phyloP scores from a whole-genome alignment of 2,797 vertebrate species.

The Dryobates pubescens region DNA sequence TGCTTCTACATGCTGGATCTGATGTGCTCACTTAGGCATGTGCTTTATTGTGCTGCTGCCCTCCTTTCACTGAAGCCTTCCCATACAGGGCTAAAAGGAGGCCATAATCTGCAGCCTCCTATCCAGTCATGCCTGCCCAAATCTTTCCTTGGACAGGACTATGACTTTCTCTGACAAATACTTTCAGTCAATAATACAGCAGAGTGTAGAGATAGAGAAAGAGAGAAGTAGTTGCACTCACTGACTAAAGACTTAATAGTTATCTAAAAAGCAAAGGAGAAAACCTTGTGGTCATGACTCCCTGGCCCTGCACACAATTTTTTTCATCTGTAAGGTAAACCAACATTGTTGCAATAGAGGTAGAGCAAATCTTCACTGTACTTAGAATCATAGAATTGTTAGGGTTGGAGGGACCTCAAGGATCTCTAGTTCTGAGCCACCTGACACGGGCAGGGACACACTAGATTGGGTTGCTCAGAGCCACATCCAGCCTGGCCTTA shows the following conservation, averaged over 20 bases:
- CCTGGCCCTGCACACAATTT: background rate
- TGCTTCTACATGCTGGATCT: fast-evolving
- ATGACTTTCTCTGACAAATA: conserved; percentile 28
- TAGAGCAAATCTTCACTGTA: background rate
- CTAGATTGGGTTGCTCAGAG: too few species aligned
- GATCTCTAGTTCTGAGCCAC: too few species aligned
- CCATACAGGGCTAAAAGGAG: background rate
- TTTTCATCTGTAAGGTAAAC: background rate
- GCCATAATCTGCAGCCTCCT: background rate
- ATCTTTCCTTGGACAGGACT: background rate
- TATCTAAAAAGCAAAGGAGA: background rate
- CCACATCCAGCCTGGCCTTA: too few species aligned
- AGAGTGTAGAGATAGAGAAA: background rate
- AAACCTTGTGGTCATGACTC: background rate
- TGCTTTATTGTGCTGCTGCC: background rate
- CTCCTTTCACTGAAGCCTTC: background rate
- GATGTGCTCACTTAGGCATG: fast-evolving
- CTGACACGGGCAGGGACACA: too few species aligned
- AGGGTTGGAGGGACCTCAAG: too few species aligned
- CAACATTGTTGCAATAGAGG: background rate
- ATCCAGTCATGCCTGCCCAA: background rate
- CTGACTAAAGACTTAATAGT: background rate
- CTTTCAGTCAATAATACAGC: conserved; percentile 9
- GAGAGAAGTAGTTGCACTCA: background rate
- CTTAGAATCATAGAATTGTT: background rate